These are phyloP conservation scores for Gyps fulvus DNA, from an alignment of 2,113 vertebrate species.

Conservation along the genomic window DNA sequence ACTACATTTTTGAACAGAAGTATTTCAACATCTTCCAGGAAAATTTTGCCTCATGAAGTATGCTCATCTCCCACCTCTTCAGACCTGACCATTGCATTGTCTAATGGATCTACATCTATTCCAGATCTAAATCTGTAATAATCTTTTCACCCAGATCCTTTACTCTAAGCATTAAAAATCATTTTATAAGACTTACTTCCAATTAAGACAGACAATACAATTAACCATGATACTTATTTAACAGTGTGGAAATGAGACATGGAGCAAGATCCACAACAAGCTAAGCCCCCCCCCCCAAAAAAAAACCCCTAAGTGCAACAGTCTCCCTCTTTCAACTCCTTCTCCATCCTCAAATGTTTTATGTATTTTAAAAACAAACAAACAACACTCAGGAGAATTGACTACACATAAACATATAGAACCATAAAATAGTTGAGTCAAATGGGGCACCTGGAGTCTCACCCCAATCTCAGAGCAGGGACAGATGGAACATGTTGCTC, in stretches of 20 bases:
- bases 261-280: neutral
- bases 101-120: neutral
- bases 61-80: neutral
- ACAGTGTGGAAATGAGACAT: neutral
- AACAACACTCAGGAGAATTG: neutral
- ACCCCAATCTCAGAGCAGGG: neutral
- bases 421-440: neutral
- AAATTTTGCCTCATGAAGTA: neutral
- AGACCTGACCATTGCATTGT: neutral
- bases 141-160: neutral
- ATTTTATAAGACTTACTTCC: neutral
- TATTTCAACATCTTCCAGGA: neutral
- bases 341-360: neutral
- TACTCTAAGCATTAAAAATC: neutral
- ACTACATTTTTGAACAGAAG: neutral
- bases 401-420: neutral
- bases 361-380: neutral
- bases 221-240: neutral
- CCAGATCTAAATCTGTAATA: neutral
- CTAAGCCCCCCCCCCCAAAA: neutral
- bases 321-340: neutral
- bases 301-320: accelerated
- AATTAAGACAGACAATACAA: neutral
- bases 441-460: neutral
- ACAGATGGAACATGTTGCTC: neutral